These are phyloP conservation scores for Phocides pigmalion DNA, from an alignment of 1,140 invertebrate genomes.

Conservation along the genomic window DNA sequence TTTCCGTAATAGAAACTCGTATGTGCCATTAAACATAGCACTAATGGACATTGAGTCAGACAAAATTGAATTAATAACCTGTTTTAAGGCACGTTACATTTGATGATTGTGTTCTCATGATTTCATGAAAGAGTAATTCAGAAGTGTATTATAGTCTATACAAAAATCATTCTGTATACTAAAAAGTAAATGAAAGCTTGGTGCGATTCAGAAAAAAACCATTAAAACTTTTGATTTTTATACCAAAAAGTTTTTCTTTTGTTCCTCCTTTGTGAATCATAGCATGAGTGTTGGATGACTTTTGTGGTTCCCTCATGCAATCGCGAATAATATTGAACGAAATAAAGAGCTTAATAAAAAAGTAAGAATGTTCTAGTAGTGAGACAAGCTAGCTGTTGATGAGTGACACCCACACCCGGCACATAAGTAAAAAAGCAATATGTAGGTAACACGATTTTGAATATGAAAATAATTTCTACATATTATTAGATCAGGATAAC, in stretches of 20 bases:
- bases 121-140: constrained; percentile 63
- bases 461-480: too few species aligned
- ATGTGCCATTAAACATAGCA: constrained; percentile 66
- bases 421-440: too few species aligned
- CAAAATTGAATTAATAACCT: constrained; percentile 73
- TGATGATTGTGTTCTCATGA: constrained; percentile 68
- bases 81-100: constrained; percentile 63
- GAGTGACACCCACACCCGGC: too few species aligned
- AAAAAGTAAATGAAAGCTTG: constrained; percentile 83
- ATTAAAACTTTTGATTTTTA: constrained; percentile 84
- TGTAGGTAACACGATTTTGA: too few species aligned
- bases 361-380: too few species aligned
- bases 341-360: too few species aligned
- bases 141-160: constrained; percentile 80
- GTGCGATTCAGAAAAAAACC: constrained; percentile 83
- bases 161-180: constrained; percentile 83
- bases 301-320: too few species aligned
- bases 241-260: constrained; percentile 76
- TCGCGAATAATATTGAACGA: too few species aligned
- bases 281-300: too few species aligned
- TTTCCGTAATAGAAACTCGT: constrained; percentile 48
- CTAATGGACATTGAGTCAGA: constrained; percentile 72
- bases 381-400: too few species aligned
- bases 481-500: too few species aligned
- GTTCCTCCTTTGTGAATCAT: constrained; percentile 16